phyloP scores from a whole-genome alignment of 2,888 invertebrate species.

The Scaeva pyrastri region DNA sequence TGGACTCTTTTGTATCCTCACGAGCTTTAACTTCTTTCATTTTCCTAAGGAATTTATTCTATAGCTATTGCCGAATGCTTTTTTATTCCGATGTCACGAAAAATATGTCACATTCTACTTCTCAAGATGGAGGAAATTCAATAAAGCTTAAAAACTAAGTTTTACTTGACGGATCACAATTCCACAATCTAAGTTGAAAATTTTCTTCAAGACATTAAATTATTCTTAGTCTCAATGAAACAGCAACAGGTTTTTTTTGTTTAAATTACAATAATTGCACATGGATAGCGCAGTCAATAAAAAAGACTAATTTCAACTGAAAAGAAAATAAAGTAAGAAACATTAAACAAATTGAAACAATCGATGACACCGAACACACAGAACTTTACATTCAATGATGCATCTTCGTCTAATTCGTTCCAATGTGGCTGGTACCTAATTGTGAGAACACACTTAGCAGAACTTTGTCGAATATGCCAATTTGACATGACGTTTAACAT shows the following conservation, averaged over 20 bases:
- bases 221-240: slow-evolving; percentile 21
- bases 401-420: slow-evolving; percentile 37
- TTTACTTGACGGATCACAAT: no score
- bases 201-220: no score
- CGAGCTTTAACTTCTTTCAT: no score
- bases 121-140: no score
- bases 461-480: slow-evolving; percentile 35
- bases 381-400: slow-evolving; percentile 33
- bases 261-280: slow-evolving; percentile 37
- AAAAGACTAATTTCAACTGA: slow-evolving; percentile 59
- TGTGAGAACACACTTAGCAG: slow-evolving; percentile 18
- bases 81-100: no score
- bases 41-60: no score
- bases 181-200: no score
- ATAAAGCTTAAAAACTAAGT: no score
- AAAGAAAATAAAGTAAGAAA: slow-evolving; percentile 31
- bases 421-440: background rate
- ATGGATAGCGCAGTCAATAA: slow-evolving; percentile 30
- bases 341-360: slow-evolving; percentile 51
- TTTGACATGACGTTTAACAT: slow-evolving; percentile 25
- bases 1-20: no score
- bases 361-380: background rate
- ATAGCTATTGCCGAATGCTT: no score
- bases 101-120: no score
- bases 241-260: slow-evolving; percentile 63